Base-by-base conservation (phyloP, 2,888 invertebrate species). In the Dicyrtomina minuta region DNA sequence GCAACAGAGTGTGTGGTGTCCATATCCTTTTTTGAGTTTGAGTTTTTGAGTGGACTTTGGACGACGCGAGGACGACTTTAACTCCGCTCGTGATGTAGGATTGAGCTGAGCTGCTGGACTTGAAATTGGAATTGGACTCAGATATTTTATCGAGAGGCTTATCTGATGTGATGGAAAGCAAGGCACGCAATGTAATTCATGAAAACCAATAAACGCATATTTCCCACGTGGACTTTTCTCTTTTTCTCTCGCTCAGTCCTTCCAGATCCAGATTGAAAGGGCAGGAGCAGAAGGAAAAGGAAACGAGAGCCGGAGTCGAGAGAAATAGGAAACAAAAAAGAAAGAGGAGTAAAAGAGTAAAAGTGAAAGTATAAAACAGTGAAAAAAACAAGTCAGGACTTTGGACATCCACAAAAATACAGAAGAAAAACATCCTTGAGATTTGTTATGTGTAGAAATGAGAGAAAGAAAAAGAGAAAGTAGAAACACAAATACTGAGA, bases 101-200 rank as follows among this genome's bases (percentile, higher is more conserved):
- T 13, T 15, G 46, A 46, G 17, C 46, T 15, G 46, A 46, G 46
- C 15, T 20, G 46, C 17, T 46, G 46, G 46, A 17, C 15, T 46
- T 46, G 27, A 26, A 26, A 22, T 20, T 20, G 59, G 20, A 59
- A 59, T 59, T 59, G 39, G 41, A 22, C n/a, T 22, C 17, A 41
- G 61, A 61, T 46, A 61, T 60, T 60, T 60, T 61, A 61, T 61
- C 53, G 61, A 24, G n/a, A n/a, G 22, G 44, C 44, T 60, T 60
- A 60, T 60, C 61, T 41, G 41, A 59, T 59, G 41, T 43, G 59
- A 59, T 59, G 39, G 59, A 59, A 59, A 43, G 22, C 41, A 59
- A 15, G 22, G 59, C 39, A 59, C 59, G 39, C n/a, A 59, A 15
- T 59, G 41, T 59, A 59, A 59, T 59, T 59, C 59, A 59, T 59